Base-by-base conservation (phyloP, 1,140 invertebrate species). In the Papilio machaon region DNA sequence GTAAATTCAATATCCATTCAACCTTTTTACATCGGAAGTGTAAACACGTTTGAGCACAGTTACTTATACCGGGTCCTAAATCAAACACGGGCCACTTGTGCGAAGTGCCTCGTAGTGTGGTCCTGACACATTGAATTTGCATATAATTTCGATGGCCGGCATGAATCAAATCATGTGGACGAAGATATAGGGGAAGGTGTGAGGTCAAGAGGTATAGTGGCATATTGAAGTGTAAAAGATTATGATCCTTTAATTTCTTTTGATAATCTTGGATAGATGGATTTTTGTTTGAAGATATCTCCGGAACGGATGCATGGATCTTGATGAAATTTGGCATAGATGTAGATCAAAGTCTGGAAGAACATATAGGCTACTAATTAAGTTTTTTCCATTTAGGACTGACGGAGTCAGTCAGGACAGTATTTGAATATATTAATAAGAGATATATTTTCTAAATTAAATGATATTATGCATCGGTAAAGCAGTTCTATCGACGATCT, bases 61-160 rank as follows among this genome's bases (percentile, higher is more conserved):
- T 46, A 47, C 73, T 46, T 49, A 64, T 64, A 54, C 49, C 52
- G 52, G 58, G 60, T 76, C 23, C 77, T 79, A 79, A 73, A 77
- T 49, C 73, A 82, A 67, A 82, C 64, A 64, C 23, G 73, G 30
- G 58, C 52, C 58, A 77, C 74, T 80, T 74, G 74, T 76, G 23
- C 73, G 35, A 79, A 79, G 77, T 79, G 47, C 73, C 79, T 38
- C 38, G 67, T 64, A 67, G 81, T 74, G 77, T 58, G 67, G 58
- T 70, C 11, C 64, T 79, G 76, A 79, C 81, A 84, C 82, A 82
- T 83, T 76, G 82, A 84, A 87, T 87, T 87, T 87, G 86, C 85
- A 87, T 87, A 87, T 82, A 83, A 85, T 85, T 85, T 84, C 80
- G 85, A 84, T 73, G 73, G 78, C 78, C 81, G 70, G 64, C 81